Base-by-base conservation (phyloP, 2,797 vertebrate genomes). In the Otolemur crassicaudatus region DNA sequence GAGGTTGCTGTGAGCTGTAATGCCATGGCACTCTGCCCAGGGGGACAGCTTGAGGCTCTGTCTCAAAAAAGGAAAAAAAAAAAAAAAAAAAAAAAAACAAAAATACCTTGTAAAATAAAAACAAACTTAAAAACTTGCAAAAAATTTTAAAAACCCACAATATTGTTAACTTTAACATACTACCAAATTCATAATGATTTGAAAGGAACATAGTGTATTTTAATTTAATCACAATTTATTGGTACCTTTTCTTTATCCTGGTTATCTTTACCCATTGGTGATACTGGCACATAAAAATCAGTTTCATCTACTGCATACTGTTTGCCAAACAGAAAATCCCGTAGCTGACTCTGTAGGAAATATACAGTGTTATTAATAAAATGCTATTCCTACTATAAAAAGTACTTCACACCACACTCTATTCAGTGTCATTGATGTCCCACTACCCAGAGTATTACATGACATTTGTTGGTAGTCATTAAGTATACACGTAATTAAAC, bases 281-380 rank as follows among this genome's bases (percentile, higher is more conserved):
- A 99, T 73, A 98, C 97, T 0, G 98, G 98, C 67, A 72, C 22
- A 84, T 96, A 95, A 63, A 97, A 22, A 92, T 87, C 56, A 70
- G 92, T 97, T 65, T 94, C 96, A 60, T 97, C 98, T 27, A 92
- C 90, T 94, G 72, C 82, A 49, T 98, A 98, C 5, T 8, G 53
- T 94, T 97, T 95, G 3, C 99, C 99, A 67, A 96, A 98, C 86
- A 99, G 98, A 98, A 99, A 99, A 94, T 99, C 98, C 93, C 99
- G 98, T 49, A 99, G 97, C 58, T 99, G 98, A 96, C 97, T 98
- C 99, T 99, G 98, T 65, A 97, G 93, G 80, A 95, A 91, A 34
- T 63, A 85, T 0, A 91, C 20, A 67, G 85, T 79, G 84, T 73
- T 88, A 25, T 69, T 81, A 96, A 96, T 12, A 80, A 89, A 86